Evolutionary conservation across 2,888 invertebrate species (phyloP).

Genomic region (Hydriomena furcata): DNA sequence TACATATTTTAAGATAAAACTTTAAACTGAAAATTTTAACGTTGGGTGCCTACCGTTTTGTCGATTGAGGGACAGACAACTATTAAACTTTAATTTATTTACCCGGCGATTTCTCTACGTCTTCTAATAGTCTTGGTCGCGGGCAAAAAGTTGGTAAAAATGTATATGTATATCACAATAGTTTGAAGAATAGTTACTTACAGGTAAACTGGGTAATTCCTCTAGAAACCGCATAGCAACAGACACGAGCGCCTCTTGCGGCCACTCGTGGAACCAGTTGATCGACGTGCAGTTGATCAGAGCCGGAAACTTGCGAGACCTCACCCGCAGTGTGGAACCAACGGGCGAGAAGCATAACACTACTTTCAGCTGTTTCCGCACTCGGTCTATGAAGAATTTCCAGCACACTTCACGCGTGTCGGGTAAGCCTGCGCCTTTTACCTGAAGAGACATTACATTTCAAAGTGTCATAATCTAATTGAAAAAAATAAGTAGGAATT

Average conservation of each 20-base stretch:
- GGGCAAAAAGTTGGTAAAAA: too few relatives aligned
- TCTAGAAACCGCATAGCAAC: constrained; percentile 95
- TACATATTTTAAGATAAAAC: too few relatives aligned
- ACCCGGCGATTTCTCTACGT: too few relatives aligned
- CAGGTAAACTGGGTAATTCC: constrained; percentile 90
- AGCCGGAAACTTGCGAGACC: constrained; percentile 97
- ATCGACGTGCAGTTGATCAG: constrained; percentile 97
- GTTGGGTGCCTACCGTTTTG: too few relatives aligned
- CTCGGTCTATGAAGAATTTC: constrained; percentile 98
- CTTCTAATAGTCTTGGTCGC: too few relatives aligned
- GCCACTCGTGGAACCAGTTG: constrained; percentile 99
- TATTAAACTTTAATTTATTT: too few relatives aligned
- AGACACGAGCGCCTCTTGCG: constrained; percentile 97
- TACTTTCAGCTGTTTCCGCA: constrained; percentile 93
- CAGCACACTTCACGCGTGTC: constrained; percentile 98
- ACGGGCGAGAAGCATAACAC: constrained; percentile 99
- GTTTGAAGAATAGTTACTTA: constrained; percentile 76
- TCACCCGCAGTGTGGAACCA: constrained; percentile 94
- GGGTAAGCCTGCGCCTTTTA: constrained; percentile 93
- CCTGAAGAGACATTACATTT: constrained; percentile 56
- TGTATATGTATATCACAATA: too few relatives aligned
- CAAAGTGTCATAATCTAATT: too few relatives aligned
- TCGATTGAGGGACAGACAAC: too few relatives aligned
- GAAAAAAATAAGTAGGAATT: too few relatives aligned
- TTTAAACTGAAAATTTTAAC: too few relatives aligned